Conservation (phyloP, 2,113 vertebrate species). For the Proterorhinus semilunaris region DNA sequence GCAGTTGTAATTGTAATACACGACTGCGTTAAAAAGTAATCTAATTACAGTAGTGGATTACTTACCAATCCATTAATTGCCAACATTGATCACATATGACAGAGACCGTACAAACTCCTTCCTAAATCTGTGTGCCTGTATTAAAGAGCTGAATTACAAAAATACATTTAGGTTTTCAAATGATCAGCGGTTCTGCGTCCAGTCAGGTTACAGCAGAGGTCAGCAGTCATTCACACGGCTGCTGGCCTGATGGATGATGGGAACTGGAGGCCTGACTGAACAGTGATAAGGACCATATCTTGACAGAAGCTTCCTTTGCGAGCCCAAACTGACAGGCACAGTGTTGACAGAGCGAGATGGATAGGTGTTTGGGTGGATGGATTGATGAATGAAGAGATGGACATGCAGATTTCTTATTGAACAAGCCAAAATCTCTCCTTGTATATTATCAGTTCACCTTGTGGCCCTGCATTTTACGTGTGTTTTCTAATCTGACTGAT, state of each 20-base stretch:
- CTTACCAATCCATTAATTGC: too few relatives aligned
- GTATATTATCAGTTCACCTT: conserved; percentile 64
- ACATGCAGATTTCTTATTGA: conserved; percentile 47
- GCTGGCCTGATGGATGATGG: conserved; percentile 71
- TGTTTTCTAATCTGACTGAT: conserved; percentile 16
- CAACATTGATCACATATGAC: too few relatives aligned
- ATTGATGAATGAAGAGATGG: conserved; percentile 52
- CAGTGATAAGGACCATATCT: conserved; percentile 74
- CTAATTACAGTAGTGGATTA: too few relatives aligned
- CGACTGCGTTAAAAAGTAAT: too few relatives aligned
- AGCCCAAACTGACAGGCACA: conserved; percentile 56
- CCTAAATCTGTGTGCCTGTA: not conserved
- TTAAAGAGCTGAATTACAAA: conserved; percentile 27
- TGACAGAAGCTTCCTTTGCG: conserved; percentile 73
- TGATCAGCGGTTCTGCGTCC: conserved; percentile 45
- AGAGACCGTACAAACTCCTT: too few relatives aligned
- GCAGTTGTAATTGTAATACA: too few relatives aligned
- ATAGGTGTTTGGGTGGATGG: conserved; percentile 53
- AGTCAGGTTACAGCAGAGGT: conserved; percentile 54
- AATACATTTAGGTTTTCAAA: conserved; percentile 39
- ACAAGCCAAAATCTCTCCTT: conserved; percentile 63
- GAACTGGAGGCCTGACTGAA: conserved; percentile 44
- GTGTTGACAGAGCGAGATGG: conserved; percentile 65
- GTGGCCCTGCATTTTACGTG: conserved; percentile 33
- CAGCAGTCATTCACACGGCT: conserved; percentile 67